Base-by-base conservation (phyloP, 2,113 vertebrate species). In the Piprites chloris region DNA sequence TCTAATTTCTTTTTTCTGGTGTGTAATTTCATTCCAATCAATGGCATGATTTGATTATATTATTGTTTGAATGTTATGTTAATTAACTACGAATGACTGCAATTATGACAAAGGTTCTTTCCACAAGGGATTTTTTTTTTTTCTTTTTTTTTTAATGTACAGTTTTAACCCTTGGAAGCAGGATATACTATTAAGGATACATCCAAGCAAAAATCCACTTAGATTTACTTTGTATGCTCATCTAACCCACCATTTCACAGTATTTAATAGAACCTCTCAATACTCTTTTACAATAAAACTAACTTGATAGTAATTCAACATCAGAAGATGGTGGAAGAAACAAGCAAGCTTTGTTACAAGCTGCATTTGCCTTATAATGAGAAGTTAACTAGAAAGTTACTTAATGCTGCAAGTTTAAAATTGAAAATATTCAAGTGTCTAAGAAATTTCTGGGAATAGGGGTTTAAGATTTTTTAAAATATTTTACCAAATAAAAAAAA, bases 11-110 rank as follows among this genome's bases (percentile, higher is more conserved):
- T 71, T 87, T 82, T 33, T 39, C 84, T 91, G 14, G 74, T 72
- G 75, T 74, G 84, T 55, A 96, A 96, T 96, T 96, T 96, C 59
- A 89, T 88, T 93, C 62, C 61, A 89, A 94, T 97, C 94, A 97
- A 96, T 96, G 85, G 90, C 78, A 95, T 92, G 82, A 96, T 96
- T 76, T 93, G 87, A 96, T 92, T 93, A 95, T 87, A 84, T 88
- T 67, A 95, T 92, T 95, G 93, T 96, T 96, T 87, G 85, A 96
- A 90, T 92, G 85, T n/a, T 93, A 94, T 47, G 80, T 90, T 96
- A 96, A 96, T 97, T 96, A 96, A 91, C 92, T 87, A 92, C 59
- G 91, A 97, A 96, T 89, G 84, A 95, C 90, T 96, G 83, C 89
- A 97, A 94, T 97, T 97, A 97, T 7, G 12, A 85, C 86, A 93